Evolutionary conservation across 2,888 invertebrate species (phyloP).

Genomic region (Osedax frankpressi): DNA sequence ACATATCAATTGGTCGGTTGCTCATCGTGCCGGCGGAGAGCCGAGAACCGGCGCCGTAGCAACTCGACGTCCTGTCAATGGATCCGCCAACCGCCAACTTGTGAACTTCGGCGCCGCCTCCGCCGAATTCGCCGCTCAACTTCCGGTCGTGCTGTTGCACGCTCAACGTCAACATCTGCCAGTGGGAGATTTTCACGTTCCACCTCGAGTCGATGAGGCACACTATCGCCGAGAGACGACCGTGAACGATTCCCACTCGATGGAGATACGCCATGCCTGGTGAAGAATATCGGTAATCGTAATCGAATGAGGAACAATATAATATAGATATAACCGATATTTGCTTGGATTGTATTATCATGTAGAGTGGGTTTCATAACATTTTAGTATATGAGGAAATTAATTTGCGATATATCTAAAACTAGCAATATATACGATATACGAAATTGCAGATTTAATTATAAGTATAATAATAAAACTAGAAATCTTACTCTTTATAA

Average conservation of each 20-base stretch:
- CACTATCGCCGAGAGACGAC: constrained; percentile 32
- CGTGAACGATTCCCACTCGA: constrained; percentile 34
- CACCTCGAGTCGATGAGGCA: constrained; percentile 39
- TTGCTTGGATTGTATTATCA: no score
- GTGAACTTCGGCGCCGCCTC: not conserved
- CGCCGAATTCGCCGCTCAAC: not conserved
- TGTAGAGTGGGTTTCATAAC: no score
- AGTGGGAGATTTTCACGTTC: constrained; percentile 38
- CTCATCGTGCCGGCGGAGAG: not conserved
- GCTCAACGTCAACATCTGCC: constrained; percentile 30
- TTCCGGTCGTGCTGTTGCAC: not conserved
- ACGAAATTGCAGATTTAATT: no score
- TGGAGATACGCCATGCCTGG: constrained; percentile 36
- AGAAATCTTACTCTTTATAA: no score
- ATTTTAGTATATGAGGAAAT: no score
- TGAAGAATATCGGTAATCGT: no score
- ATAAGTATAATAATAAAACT: no score
- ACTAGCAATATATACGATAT: no score
- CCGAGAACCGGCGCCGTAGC: not conserved
- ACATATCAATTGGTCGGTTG: not conserved
- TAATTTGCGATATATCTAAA: no score
- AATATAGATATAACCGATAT: no score
- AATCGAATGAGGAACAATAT: no score
- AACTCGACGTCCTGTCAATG: not conserved
- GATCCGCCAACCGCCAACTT: not conserved